Evolutionary conservation across 2,888 invertebrate genomes (phyloP), one percentile per base, ranked within the genome.

Genomic region (Ophioninae sp.): DNA sequence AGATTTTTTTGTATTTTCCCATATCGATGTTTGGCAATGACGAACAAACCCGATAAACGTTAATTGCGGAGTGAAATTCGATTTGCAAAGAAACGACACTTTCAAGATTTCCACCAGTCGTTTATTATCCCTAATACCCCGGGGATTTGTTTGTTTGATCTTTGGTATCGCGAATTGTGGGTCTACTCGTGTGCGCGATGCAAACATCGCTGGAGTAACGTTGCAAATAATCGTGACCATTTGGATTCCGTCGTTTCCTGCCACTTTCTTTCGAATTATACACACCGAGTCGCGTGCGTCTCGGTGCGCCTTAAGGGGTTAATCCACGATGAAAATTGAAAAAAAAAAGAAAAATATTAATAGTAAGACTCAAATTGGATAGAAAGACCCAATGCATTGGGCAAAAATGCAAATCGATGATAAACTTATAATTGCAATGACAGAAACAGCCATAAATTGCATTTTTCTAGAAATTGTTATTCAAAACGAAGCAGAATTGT

Each of bases 91-190:
- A 50, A 50, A 50, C 50, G 5, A 50, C 50, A 50, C 13, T 23
- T 50, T n/a, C 23, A 23, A 44, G 13, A 50, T 68, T 50, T 68
- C n/a, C 10, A 23, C 3, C 30, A 17, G 17, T 68, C 23, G 44
- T 50, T 68, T 6, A 68, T 68, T 44, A 23, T 23, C 23, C 23
- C 7, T 68, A 44, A 68, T 68, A 23, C 7, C 7, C 21, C 7
- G 7, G 21, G 44, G 44, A 21, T 21, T 23, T 30, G 23, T 68
- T 68, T 68, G 39, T 68, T 68, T 50, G 39, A 23, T 68, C 7
- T 68, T 68, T 68, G 44, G 44, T 68, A 68, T 68, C 68, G 50
- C 68, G 44, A 30, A 30, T 68, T 68, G 41, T 41, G 41, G 21
- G 13, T 44, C 67, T 13, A 41, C 23, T 23, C n/a, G 23, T 68